Evolutionary conservation across 2,797 vertebrate genomes (phyloP).

Genomic region (Synaphobranchus kaupii): DNA sequence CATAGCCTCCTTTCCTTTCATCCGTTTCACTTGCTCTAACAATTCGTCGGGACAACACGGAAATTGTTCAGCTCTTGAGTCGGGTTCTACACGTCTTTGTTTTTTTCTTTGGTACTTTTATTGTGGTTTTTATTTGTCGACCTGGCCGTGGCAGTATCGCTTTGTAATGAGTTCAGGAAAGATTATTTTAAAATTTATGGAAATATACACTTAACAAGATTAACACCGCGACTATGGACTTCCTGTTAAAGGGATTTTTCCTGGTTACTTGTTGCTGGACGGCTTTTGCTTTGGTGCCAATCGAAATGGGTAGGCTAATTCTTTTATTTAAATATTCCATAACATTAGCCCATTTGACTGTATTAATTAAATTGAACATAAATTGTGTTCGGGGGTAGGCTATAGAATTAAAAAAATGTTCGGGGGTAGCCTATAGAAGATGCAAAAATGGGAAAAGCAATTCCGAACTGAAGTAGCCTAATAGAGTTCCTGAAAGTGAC

Average conservation of each 20-base stretch:
- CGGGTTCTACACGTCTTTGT: not conserved
- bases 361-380: too few relatives aligned
- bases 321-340: not conserved
- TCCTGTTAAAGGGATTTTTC: not conserved
- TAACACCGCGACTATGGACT: not conserved
- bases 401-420: too few relatives aligned
- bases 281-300: not conserved
- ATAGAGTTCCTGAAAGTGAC: not conserved
- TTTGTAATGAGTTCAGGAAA: not conserved
- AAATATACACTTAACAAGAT: not conserved
- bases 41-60: conserved; percentile 4
- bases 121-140: not conserved
- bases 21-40: not conserved
- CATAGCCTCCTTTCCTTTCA: not conserved
- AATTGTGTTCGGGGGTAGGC: too few relatives aligned
- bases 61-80: not conserved
- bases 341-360: not conserved
- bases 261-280: not conserved
- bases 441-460: too few relatives aligned
- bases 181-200: not conserved
- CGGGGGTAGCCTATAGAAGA: too few relatives aligned
- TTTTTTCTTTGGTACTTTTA: not conserved
- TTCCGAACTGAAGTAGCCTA: too few relatives aligned
- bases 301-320: not conserved
- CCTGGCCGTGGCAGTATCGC: not conserved